Evolutionary conservation across 1,140 invertebrate genomes (phyloP).

Genomic region (Ganaspis sp.): DNA sequence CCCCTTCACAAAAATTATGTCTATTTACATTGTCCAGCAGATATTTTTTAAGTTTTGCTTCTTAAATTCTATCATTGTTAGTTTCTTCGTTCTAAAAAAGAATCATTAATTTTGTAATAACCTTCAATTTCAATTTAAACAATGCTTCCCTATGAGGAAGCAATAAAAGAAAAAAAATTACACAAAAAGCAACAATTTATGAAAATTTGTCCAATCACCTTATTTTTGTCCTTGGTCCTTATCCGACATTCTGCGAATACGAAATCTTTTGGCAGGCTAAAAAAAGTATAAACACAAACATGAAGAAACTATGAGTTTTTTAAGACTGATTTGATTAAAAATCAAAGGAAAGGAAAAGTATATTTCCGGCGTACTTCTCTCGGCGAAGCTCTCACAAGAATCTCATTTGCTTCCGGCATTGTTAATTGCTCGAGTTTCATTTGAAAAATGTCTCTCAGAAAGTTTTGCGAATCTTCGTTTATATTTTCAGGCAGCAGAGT

Average conservation of each 20-base stretch:
- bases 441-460: conserved; percentile 82
- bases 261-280: conserved; percentile 9
- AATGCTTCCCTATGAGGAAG: too few relatives aligned
- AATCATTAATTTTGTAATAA: too few relatives aligned
- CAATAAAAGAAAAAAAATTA: too few relatives aligned
- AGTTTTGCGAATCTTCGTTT: conserved; percentile 80
- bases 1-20: too few relatives aligned
- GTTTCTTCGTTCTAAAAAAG: not conserved
- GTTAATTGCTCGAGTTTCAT: conserved; percentile 83
- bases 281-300: not conserved
- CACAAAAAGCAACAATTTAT: too few relatives aligned
- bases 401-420: conserved; percentile 86
- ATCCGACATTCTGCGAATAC: not conserved
- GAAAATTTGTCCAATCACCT: not conserved
- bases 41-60: not conserved
- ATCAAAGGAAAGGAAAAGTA: not conserved
- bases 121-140: too few relatives aligned
- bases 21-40: not conserved
- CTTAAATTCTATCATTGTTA: not conserved
- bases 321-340: not conserved
- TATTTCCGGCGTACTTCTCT: conserved; percentile 72
- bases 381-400: conserved; percentile 85
- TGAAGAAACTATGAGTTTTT: not conserved
- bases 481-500: conserved; percentile 86
- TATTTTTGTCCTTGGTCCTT: not conserved